Evolutionary conservation across 2,888 invertebrate genomes (phyloP).

Genomic region (Dolichopus griseipennis): DNA sequence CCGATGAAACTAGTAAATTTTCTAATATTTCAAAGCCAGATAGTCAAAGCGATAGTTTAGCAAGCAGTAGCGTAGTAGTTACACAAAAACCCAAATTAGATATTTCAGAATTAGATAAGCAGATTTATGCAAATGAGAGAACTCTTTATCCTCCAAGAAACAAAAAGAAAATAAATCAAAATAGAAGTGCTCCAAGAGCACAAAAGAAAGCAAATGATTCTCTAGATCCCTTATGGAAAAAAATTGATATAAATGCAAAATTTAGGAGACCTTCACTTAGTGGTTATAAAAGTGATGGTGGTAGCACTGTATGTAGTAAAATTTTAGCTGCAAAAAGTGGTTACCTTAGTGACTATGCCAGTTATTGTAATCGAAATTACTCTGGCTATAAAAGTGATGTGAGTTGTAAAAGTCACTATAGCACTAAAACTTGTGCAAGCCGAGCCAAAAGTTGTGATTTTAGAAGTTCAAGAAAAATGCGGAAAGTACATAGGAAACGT

Average conservation of each 20-base stretch:
- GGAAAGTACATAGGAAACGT: constrained; percentile 39
- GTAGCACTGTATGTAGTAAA: constrained; percentile 43
- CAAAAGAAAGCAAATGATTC: constrained; percentile 47
- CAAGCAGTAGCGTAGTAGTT: not conserved
- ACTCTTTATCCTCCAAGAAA: constrained; percentile 65
- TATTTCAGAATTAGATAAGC: constrained; percentile 52
- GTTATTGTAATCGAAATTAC: constrained; percentile 32
- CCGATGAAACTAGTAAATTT: not conserved
- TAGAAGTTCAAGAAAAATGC: constrained; percentile 41
- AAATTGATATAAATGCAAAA: constrained; percentile 56
- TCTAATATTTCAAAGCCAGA: not conserved
- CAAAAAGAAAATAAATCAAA: constrained; percentile 32
- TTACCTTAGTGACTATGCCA: constrained; percentile 54
- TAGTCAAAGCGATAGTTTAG: not conserved
- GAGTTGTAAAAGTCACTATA: constrained; percentile 54
- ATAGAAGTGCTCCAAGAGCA: constrained; percentile 35
- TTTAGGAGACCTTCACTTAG: constrained; percentile 51
- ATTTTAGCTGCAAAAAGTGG: constrained; percentile 44
- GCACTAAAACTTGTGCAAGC: constrained; percentile 51
- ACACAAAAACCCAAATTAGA: constrained; percentile 33
- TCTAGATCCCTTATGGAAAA: constrained; percentile 55
- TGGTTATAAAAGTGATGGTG: constrained; percentile 53
- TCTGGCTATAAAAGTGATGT: constrained; percentile 55
- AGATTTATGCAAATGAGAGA: constrained; percentile 62
- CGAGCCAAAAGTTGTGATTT: constrained; percentile 35